Evolutionary conservation across 2,113 vertebrate species (phyloP).

Genomic region (Malurus melanocephalus): DNA sequence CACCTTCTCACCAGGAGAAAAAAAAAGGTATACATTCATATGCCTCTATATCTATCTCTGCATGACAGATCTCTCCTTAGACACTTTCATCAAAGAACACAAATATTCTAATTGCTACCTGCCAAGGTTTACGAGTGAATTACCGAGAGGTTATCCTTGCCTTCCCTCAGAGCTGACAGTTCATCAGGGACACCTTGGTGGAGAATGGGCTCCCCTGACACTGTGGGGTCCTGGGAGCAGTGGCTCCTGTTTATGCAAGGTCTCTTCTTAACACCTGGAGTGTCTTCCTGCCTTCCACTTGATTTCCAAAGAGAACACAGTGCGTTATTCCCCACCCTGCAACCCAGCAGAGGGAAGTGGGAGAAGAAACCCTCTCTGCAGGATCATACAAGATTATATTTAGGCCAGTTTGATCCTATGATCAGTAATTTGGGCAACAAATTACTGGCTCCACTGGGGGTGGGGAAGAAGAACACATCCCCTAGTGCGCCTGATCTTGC

Average conservation of each 20-base stretch:
- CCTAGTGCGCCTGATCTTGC: neutral
- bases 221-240: neutral
- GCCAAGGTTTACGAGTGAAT: neutral
- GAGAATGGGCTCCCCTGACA: neutral
- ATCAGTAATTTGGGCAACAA: neutral
- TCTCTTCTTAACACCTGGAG: neutral
- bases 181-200: accelerated
- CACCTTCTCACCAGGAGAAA: neutral
- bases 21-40: neutral
- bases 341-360: neutral
- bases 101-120: neutral
- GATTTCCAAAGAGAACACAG: neutral
- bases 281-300: neutral
- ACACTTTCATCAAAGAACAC: neutral
- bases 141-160: neutral
- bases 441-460: neutral
- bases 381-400: neutral
- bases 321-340: neutral
- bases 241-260: neutral
- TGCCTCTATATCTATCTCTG: neutral
- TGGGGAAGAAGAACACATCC: neutral
- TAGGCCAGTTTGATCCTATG: neutral
- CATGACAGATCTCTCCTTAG: neutral
- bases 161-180: neutral
- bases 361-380: neutral